phyloP scores from a whole-genome alignment of 2,888 invertebrate species.

The Taphrorychus bicolor region DNA sequence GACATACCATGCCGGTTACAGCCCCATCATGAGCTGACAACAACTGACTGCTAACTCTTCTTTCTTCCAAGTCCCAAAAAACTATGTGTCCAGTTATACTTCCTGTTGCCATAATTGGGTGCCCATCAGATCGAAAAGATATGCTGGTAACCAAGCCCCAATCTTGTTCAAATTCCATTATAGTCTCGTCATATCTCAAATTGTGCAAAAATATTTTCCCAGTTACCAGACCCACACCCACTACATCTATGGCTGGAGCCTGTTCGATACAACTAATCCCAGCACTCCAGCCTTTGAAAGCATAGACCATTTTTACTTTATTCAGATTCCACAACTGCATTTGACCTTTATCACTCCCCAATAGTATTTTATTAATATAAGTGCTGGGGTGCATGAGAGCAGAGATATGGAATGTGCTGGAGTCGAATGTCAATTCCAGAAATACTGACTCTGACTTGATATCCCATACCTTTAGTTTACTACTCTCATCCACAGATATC shows the following conservation, averaged over 20 bases:
- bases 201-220: constrained; percentile 89
- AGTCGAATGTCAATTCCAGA: constrained; percentile 73
- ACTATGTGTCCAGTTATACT: constrained; percentile 80
- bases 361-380: constrained; percentile 91
- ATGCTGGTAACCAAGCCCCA: constrained; percentile 88
- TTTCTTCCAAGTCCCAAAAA: constrained; percentile 91
- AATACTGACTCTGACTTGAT: constrained; percentile 75
- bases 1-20: constrained; percentile 82
- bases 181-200: constrained; percentile 79
- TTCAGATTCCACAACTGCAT: constrained; percentile 92
- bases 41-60: constrained; percentile 80
- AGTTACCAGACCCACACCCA: constrained; percentile 83
- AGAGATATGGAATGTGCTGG: constrained; percentile 76
- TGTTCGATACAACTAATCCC: constrained; percentile 79
- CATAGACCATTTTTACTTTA: constrained; percentile 74
- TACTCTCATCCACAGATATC: constrained; percentile 82
- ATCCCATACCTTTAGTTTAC: constrained; percentile 84
- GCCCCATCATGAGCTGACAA: constrained; percentile 77
- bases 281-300: constrained; percentile 69
- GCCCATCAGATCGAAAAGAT: constrained; percentile 86
- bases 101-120: constrained; percentile 83
- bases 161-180: constrained; percentile 89
- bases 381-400: constrained; percentile 91
- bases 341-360: constrained; percentile 85
- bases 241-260: constrained; percentile 91